These are phyloP conservation scores for Cephus sareptanus DNA, from an alignment of 2,888 invertebrate species.

Conservation along the genomic window DNA sequence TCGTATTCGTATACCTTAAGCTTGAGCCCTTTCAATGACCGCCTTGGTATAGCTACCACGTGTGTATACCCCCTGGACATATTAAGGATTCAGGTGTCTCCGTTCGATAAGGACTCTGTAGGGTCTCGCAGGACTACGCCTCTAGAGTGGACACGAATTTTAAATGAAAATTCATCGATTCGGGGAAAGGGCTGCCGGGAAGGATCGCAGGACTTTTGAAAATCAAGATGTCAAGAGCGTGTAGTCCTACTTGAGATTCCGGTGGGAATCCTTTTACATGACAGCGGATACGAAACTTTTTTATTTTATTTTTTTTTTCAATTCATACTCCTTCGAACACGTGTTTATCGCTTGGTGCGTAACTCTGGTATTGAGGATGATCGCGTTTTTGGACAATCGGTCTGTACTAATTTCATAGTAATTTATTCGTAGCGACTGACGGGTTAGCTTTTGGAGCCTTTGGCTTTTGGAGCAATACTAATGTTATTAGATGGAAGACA, in stretches of 20 bases:
- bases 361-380: background rate
- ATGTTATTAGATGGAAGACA: background rate
- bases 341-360: background rate
- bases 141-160: slow-evolving; percentile 39
- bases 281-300: slow-evolving; percentile 36
- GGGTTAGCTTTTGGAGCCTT: background rate
- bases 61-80: background rate
- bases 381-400: background rate
- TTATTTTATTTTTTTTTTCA: background rate
- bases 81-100: slow-evolving; percentile 2
- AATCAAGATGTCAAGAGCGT: slow-evolving; percentile 32
- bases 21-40: background rate
- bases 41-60: background rate
- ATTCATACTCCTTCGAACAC: background rate
- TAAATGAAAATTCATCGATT: slow-evolving; percentile 46
- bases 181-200: slow-evolving; percentile 38
- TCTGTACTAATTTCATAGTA: background rate
- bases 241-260: slow-evolving; percentile 37
- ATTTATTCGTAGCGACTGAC: background rate
- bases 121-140: slow-evolving; percentile 26
- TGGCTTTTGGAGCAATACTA: background rate
- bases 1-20: background rate
- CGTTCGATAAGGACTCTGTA: background rate
- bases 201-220: slow-evolving; percentile 37
- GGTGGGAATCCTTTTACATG: slow-evolving; percentile 34